These are phyloP conservation scores for Sphinx pinastri DNA, from an alignment of 2,888 invertebrate species.

Conservation along the genomic window DNA sequence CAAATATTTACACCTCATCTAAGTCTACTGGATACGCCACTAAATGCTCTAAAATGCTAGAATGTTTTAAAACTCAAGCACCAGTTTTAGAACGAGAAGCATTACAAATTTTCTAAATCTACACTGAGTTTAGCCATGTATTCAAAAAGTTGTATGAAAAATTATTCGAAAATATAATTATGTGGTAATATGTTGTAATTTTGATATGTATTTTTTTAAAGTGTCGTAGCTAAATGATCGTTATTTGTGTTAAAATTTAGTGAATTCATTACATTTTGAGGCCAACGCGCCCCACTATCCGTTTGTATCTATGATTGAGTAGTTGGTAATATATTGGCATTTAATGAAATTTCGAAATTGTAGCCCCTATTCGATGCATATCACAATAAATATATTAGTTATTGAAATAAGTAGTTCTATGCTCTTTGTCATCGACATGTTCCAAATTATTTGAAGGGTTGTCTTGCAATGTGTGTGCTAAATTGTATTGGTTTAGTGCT, in stretches of 20 bases:
- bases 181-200: slow-evolving; percentile 5
- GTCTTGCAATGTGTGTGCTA: neutral
- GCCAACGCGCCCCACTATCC: too few relatives aligned
- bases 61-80: slow-evolving; percentile 63
- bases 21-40: slow-evolving; percentile 53
- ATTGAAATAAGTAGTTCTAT: too few relatives aligned
- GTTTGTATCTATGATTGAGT: too few relatives aligned
- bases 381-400: too few relatives aligned
- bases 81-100: slow-evolving; percentile 48
- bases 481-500: neutral
- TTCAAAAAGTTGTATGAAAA: neutral
- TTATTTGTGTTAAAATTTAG: too few relatives aligned
- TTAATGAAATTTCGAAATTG: too few relatives aligned
- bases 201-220: slow-evolving; percentile 8
- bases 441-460: too few relatives aligned
- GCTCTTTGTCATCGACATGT: too few relatives aligned
- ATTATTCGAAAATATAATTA: neutral
- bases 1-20: slow-evolving; percentile 59
- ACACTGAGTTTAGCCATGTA: slow-evolving; percentile 7
- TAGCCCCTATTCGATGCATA: too few relatives aligned
- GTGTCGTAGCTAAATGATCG: neutral
- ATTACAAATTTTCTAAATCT: slow-evolving; percentile 16
- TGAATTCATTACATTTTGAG: too few relatives aligned
- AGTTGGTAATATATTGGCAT: too few relatives aligned
- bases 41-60: slow-evolving; percentile 82